Evolutionary conservation across 1,140 invertebrate species (phyloP).

Genomic region (Aphelenchoides avenae): DNA sequence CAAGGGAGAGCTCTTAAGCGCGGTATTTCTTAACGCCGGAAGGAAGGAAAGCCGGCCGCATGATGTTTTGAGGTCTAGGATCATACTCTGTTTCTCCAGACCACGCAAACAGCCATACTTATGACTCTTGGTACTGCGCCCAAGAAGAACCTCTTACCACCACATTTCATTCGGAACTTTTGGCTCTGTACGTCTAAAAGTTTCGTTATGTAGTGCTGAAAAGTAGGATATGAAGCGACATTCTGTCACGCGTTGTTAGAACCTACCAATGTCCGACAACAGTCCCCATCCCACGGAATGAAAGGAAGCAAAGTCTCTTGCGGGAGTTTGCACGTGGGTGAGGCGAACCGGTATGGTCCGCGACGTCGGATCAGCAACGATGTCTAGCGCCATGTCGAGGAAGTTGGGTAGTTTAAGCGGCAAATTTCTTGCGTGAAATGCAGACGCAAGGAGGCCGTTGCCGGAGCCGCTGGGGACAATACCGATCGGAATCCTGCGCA

Average conservation of each 20-base stretch:
- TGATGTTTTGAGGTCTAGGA: slow-evolving; percentile 25
- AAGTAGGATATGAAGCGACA: slow-evolving; percentile 12
- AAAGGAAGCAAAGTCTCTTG: slow-evolving; percentile 26
- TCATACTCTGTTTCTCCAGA: background rate
- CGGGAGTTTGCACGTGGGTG: slow-evolving; percentile 34
- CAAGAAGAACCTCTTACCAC: slow-evolving; percentile 29
- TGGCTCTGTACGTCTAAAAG: slow-evolving; percentile 49
- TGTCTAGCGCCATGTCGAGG: slow-evolving; percentile 21
- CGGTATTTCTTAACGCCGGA: background rate
- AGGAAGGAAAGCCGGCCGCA: slow-evolving; percentile 28
- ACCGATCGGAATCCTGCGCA: too few species aligned
- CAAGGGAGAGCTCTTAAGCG: background rate
- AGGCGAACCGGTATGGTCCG: slow-evolving; percentile 26
- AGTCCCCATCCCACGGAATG: slow-evolving; percentile 49
- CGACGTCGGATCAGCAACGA: slow-evolving; percentile 19
- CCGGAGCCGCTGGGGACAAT: too few species aligned
- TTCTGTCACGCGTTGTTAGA: background rate
- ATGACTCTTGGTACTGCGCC: slow-evolving; percentile 31
- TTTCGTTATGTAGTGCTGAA: background rate
- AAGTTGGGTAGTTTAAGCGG: too few species aligned
- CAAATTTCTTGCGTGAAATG: too few species aligned
- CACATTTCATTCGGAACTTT: slow-evolving; percentile 36
- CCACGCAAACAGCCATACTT: slow-evolving; percentile 20
- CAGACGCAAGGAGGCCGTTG: too few species aligned
- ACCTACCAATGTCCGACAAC: slow-evolving; percentile 46